phyloP scores from a whole-genome alignment of 92 coral and sea anemone genomes.

The Phenganax marumi region DNA sequence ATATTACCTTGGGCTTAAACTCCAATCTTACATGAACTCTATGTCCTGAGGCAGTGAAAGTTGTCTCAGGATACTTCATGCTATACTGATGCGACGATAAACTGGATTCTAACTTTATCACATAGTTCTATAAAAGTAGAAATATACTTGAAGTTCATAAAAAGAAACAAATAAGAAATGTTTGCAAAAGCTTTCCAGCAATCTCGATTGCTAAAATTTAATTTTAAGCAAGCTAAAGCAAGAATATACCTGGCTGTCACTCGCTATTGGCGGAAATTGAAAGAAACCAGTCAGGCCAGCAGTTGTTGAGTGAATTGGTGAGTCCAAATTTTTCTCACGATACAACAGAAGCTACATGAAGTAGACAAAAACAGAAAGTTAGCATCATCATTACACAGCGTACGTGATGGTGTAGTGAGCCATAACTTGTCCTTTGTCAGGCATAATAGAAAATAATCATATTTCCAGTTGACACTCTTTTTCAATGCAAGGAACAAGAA shows the following conservation, averaged over 20 bases:
- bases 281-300: constrained; percentile 90
- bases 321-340: constrained; percentile 82
- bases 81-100: constrained; percentile 72
- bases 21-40: constrained; percentile 79
- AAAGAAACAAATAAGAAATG: not conserved
- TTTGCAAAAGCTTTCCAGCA: not conserved
- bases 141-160: not conserved
- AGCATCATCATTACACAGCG: not conserved
- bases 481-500: too few species aligned
- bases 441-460: too few species aligned
- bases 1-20: constrained; percentile 73
- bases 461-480: too few species aligned
- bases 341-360: constrained; percentile 77
- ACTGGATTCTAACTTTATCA: constrained; percentile 84
- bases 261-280: constrained; percentile 92
- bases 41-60: constrained; percentile 82
- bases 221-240: not conserved
- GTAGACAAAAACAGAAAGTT: not conserved
- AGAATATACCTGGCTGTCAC: constrained; percentile 72
- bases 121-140: constrained; percentile 53
- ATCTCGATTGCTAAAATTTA: not conserved
- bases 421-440: too few species aligned
- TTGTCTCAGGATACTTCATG: constrained; percentile 68
- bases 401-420: not conserved
- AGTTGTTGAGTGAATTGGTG: constrained; percentile 75